phyloP scores from a whole-genome alignment of 2,797 vertebrate genomes.

The Sphenodon punctatus region DNA sequence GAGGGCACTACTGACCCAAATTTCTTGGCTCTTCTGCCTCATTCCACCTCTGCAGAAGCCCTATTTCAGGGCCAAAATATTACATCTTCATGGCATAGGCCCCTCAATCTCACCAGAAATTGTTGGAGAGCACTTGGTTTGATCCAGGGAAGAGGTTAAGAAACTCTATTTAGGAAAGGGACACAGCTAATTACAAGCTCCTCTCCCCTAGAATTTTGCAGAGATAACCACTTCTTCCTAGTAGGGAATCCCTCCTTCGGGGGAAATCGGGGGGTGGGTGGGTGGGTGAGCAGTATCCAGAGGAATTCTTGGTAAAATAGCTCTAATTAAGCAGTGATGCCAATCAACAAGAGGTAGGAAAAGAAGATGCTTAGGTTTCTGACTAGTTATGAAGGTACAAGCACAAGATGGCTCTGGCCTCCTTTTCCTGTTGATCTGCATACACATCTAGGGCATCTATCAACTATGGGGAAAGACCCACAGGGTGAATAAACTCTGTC shows the following conservation, averaged over 20 bases:
- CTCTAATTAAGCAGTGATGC: not conserved
- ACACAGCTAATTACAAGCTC: not conserved
- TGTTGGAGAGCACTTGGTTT: not conserved
- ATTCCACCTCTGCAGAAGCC: not conserved
- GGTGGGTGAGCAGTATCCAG: not conserved
- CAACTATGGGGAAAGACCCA: not conserved
- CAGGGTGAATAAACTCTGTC: fast-evolving
- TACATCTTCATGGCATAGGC: not conserved
- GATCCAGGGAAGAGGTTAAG: not conserved
- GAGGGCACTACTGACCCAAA: not conserved
- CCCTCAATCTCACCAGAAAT: not conserved
- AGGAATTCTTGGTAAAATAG: not conserved
- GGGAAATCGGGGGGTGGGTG: not conserved
- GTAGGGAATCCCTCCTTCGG: not conserved
- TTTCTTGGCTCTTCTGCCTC: not conserved
- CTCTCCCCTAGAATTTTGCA: no score
- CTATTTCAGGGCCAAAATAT: not conserved
- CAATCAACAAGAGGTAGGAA: not conserved
- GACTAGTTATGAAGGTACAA: not conserved
- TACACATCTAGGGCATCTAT: not conserved
- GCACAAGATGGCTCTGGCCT: not conserved
- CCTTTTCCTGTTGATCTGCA: not conserved
- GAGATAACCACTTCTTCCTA: not conserved
- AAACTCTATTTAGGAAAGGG: not conserved
- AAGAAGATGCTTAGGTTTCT: not conserved